These are phyloP conservation scores for Aphelocoma coerulescens DNA, from an alignment of 2,113 vertebrate genomes.

Conservation along the genomic window DNA sequence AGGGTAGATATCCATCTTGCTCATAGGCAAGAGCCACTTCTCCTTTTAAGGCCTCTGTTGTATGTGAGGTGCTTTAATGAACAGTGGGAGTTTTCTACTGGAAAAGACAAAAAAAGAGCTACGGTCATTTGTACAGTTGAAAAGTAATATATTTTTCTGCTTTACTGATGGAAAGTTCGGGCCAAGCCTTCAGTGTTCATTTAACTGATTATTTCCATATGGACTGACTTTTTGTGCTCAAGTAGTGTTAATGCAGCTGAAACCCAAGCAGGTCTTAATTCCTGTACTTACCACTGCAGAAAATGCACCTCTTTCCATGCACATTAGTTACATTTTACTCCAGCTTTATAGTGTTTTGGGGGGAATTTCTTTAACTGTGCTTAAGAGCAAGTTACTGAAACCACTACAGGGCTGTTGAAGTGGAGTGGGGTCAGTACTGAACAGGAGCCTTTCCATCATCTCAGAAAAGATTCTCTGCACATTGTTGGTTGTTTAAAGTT, in stretches of 20 bases:
- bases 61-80: not conserved
- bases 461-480: not conserved
- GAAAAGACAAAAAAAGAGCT: not conserved
- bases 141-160: not conserved
- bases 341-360: not conserved
- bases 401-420: not conserved
- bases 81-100: constrained; percentile 6
- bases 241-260: not conserved
- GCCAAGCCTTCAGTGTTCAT: not conserved
- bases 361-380: not conserved
- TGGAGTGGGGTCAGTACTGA: not conserved
- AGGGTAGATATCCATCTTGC: not conserved
- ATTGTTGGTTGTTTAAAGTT: not conserved
- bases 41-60: constrained; percentile 19
- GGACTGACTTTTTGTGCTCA: not conserved
- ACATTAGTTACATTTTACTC: not conserved
- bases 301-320: not conserved
- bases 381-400: not conserved
- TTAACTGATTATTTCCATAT: constrained; percentile 23
- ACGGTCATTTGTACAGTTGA: not conserved
- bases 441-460: not conserved
- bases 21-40: not conserved
- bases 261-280: not conserved
- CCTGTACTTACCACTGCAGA: not conserved
- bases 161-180: not conserved